Conservation (phyloP, 2,797 vertebrate genomes). For the Simalia tracyae region DNA sequence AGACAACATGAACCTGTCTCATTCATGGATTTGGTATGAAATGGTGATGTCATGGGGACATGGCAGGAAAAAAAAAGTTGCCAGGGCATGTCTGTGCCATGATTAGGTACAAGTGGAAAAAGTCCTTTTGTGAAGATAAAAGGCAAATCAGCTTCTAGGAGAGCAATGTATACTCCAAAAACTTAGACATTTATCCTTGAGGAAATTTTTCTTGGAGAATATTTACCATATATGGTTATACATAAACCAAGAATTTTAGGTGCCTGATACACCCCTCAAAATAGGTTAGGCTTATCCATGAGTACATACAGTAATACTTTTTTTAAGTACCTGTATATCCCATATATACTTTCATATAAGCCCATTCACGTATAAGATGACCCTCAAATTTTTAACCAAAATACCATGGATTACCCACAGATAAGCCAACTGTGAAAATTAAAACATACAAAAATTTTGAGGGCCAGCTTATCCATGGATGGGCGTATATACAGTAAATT, state of each 20-base stretch:
- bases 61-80: no score
- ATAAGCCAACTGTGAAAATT: not conserved
- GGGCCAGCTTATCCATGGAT: not conserved
- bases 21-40: no score
- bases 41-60: no score
- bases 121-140: conserved; percentile 1
- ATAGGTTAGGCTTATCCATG: not conserved
- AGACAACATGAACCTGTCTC: no score
- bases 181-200: conserved; percentile 9
- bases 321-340: not conserved
- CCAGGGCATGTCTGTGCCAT: not conserved
- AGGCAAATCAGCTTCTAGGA: conserved; percentile 41
- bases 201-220: conserved; percentile 24
- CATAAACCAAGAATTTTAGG: not conserved
- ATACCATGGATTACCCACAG: not conserved
- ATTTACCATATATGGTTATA: not conserved
- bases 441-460: not conserved
- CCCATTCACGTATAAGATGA: not conserved
- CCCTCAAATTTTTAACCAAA: not conserved
- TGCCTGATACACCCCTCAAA: not conserved
- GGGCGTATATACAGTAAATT: not conserved
- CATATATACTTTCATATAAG: not conserved
- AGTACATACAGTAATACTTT: not conserved
- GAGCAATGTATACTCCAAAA: conserved; percentile 22
- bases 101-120: not conserved